phyloP scores from a whole-genome alignment of 2,797 vertebrate genomes.

The Serranus cabrilla region DNA sequence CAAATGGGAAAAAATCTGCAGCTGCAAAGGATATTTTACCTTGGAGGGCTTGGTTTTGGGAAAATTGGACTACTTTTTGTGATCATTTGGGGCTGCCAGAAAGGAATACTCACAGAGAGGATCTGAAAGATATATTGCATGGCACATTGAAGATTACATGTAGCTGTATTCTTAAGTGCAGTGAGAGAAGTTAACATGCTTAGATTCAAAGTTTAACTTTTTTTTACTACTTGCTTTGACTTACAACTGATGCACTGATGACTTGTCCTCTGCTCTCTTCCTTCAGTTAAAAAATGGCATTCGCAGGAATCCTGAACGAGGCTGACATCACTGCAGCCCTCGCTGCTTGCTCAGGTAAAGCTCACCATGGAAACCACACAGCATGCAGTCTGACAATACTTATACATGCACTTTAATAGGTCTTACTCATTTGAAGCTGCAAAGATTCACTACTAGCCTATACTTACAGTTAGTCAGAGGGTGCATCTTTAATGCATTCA shows the following conservation, averaged over 20 bases:
- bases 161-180: constrained; percentile 34
- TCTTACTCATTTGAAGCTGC: background rate
- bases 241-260: constrained; percentile 51
- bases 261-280: constrained; percentile 70
- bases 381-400: background rate
- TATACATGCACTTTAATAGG: background rate
- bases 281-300: constrained; percentile 86
- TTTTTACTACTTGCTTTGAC: constrained; percentile 27
- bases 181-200: constrained; percentile 28
- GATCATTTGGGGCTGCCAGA: constrained; percentile 53
- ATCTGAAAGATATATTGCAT: constrained; percentile 54
- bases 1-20: constrained; percentile 61
- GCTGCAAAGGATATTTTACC: constrained; percentile 75
- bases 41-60: constrained; percentile 70
- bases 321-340: constrained; percentile 90
- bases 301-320: constrained; percentile 83
- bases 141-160: constrained; percentile 32
- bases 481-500: constrained; percentile 12
- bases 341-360: constrained; percentile 88
- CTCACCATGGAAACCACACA: background rate
- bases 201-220: constrained; percentile 30
- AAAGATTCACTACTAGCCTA: background rate
- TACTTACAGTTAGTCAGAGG: background rate
- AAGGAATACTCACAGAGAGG: constrained; percentile 68
- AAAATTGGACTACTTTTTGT: constrained; percentile 76